Evolutionary conservation across 53 echinoderm and acorn worm genomes (phyloP).

Genomic region (Apostichopus leukothele): DNA sequence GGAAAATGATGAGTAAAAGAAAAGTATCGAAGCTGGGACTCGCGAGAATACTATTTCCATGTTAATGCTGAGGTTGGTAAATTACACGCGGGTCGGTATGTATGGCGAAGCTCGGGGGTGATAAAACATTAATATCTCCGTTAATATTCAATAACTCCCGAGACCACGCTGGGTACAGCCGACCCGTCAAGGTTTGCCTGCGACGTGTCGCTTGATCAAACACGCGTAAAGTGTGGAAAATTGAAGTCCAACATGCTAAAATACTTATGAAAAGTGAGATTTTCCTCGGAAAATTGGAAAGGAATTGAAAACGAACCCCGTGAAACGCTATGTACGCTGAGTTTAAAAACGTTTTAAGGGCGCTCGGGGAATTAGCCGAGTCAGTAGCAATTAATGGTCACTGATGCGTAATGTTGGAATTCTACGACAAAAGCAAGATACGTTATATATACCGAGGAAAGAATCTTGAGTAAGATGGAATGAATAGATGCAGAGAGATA

Average conservation of each 20-base stretch:
- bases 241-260: slow-evolving; percentile 56
- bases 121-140: slow-evolving; percentile 98
- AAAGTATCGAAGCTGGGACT: slow-evolving; percentile 76
- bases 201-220: slow-evolving; percentile 46
- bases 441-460: background rate
- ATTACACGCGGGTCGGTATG: slow-evolving; percentile 49
- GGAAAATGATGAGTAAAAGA: slow-evolving; percentile 52
- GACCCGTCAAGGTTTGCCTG: slow-evolving; percentile 42
- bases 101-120: slow-evolving; percentile 59
- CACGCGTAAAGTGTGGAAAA: slow-evolving; percentile 56
- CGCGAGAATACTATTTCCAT: slow-evolving; percentile 53
- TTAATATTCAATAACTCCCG: slow-evolving; percentile 98
- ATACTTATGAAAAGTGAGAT: slow-evolving; percentile 56
- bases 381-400: slow-evolving; percentile 50
- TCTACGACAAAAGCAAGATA: slow-evolving; percentile 33
- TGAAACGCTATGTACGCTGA: slow-evolving; percentile 54
- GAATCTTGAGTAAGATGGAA: slow-evolving; percentile 49
- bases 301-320: slow-evolving; percentile 55
- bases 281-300: slow-evolving; percentile 56
- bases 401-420: slow-evolving; percentile 35
- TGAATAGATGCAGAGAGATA: slow-evolving; percentile 36
- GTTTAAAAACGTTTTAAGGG: slow-evolving; percentile 57
- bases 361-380: slow-evolving; percentile 51
- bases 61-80: slow-evolving; percentile 51
- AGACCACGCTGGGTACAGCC: slow-evolving; percentile 64